Base-by-base conservation (phyloP, 2,113 vertebrate genomes). In the Thomomys bottae region DNA sequence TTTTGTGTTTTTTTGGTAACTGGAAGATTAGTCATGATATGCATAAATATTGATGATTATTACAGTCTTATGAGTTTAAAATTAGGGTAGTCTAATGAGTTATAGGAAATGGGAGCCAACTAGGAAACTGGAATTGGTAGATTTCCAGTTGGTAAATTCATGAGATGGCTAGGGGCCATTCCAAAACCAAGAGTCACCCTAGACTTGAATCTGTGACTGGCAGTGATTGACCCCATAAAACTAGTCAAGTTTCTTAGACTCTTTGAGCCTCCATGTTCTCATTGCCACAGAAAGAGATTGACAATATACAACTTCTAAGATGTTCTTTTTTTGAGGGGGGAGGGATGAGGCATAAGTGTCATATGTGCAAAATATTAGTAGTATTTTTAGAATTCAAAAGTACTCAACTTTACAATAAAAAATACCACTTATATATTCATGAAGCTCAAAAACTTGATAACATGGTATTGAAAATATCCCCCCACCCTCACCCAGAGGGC, bases 361-460 rank as follows among this genome's bases (percentile, higher is more conserved):
- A 40, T 78, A 7, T 63, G 73, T 59, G 38, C 6, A 75, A n/a
- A 57, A 59, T 77, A 54, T 32, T 54, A 2, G 49, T 15, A 15
- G 49, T 54, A 54, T 21, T 80, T 34, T 77, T 87, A 77, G 54
- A 75, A 54, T 88, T 91, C 28, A 83, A 32, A 87, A 32, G 3
- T 32, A 81, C 54, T 84, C 20, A 24, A 1, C 40, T 77, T 84
- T 77, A 36, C 80, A 92, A 67, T 63, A 42, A 78, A 86, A 90
- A 84, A 81, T 32, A 0, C 5, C 17, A 61, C 15, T 75, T 71
- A 11, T 79, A 2, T n/a, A 32, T 83, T 30, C 40, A 26, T 73
- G n/a, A 89, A 92, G 63, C 40, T 57, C n/a, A n/a, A 86, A 88
- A 24, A 76, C 26, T 24, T 42, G 30, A 75, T 76, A 81, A 15